phyloP scores from a whole-genome alignment of 2,113 vertebrate species.

The Colossoma macropomum region DNA sequence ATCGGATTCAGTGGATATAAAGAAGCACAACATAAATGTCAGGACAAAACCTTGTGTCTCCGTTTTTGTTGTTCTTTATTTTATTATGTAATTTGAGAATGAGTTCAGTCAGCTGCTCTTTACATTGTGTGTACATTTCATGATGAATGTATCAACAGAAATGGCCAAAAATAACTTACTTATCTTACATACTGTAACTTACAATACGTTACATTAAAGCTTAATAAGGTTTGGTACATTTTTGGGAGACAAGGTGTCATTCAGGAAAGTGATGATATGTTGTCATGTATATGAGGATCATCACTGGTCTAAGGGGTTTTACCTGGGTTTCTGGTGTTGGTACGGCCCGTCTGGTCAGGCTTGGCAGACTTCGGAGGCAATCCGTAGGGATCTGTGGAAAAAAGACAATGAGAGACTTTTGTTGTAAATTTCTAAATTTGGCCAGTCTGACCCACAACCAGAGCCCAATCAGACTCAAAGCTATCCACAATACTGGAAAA shows the following conservation, averaged over 20 bases:
- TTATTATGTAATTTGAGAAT: too few relatives aligned
- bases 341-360: slow-evolving; percentile 73
- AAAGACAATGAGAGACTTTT: not conserved
- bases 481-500: slow-evolving; percentile 11
- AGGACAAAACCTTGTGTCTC: too few relatives aligned
- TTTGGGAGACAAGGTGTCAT: not conserved
- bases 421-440: not conserved
- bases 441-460: not conserved
- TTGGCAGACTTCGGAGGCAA: slow-evolving; percentile 75
- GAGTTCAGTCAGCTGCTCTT: too few relatives aligned
- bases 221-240: too few relatives aligned
- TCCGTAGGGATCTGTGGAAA: slow-evolving; percentile 74
- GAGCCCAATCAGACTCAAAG: slow-evolving; percentile 14
- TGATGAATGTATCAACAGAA: too few relatives aligned
- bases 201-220: too few relatives aligned
- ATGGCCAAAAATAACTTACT: too few relatives aligned
- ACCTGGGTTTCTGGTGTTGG: slow-evolving; percentile 79
- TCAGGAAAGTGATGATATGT: not conserved
- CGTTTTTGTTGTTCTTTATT: too few relatives aligned
- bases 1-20: too few relatives aligned
- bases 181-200: too few relatives aligned
- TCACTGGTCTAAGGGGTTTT: slow-evolving; percentile 34
- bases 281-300: not conserved
- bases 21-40: too few relatives aligned
- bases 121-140: too few relatives aligned